Evolutionary conservation across 2,113 vertebrate species (phyloP).

Genomic region (Nicator chloris): DNA sequence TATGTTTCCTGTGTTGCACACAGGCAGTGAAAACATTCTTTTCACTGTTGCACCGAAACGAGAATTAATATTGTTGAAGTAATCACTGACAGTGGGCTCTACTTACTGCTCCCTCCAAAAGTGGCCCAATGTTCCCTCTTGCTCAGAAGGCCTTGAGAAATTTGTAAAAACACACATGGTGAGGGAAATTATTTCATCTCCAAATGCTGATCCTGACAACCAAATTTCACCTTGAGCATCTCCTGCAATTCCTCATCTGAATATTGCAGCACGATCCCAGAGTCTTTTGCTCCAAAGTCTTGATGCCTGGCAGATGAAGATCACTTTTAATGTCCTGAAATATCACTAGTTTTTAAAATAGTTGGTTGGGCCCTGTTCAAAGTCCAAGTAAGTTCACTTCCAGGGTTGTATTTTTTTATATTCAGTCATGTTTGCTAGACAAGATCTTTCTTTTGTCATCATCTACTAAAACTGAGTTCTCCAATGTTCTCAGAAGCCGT

Average conservation of each 20-base stretch:
- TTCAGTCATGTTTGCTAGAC: not conserved
- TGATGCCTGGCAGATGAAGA: not conserved
- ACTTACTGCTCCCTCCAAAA: not conserved
- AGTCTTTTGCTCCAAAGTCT: not conserved
- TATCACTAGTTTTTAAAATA: not conserved
- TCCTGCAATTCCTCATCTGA: not conserved
- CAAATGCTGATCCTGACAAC: not conserved
- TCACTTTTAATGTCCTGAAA: not conserved
- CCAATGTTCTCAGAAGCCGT: not conserved
- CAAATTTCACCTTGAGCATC: not conserved
- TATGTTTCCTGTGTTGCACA: not conserved
- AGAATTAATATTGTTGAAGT: not conserved
- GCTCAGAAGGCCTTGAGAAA: not conserved
- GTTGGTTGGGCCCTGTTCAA: not conserved
- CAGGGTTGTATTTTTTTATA: not conserved
- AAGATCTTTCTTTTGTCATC: not conserved
- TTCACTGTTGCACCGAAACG: not conserved
- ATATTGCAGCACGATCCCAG: fast-evolving
- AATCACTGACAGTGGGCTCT: not conserved
- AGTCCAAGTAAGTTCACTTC: not conserved
- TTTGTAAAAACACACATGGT: not conserved
- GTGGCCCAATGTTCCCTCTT: not conserved
- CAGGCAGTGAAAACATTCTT: not conserved
- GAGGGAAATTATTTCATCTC: not conserved
- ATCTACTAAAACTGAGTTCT: not conserved